Evolutionary conservation across 2,113 vertebrate genomes (phyloP).

Genomic region (Podarcis cretensis): DNA sequence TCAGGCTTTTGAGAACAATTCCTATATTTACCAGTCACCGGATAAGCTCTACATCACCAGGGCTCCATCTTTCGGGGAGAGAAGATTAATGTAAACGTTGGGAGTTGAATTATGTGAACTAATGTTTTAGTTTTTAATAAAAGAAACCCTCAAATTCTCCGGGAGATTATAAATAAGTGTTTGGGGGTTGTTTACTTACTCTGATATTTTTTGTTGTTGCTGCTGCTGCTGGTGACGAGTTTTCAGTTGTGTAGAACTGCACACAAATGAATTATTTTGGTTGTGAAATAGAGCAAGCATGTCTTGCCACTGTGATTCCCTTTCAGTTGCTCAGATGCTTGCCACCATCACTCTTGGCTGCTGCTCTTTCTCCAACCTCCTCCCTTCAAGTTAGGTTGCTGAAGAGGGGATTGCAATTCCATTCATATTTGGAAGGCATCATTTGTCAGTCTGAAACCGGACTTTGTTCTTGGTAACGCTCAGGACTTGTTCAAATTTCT

Average conservation of each 20-base stretch:
- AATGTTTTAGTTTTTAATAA: background rate
- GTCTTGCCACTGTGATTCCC: conserved; percentile 11
- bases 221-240: conserved; percentile 26
- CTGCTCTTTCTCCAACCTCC: background rate
- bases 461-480: background rate
- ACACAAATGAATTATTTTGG: conserved; percentile 54
- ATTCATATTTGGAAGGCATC: background rate
- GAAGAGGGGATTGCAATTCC: background rate
- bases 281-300: conserved; percentile 15
- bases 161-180: conserved; percentile 40
- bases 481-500: background rate
- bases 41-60: conserved; percentile 29
- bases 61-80: conserved; percentile 30
- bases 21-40: conserved; percentile 28
- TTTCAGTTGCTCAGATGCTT: conserved; percentile 26
- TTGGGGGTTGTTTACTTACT: conserved; percentile 47
- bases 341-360: background rate
- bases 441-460: background rate
- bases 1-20: conserved; percentile 33
- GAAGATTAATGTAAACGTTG: conserved; percentile 45
- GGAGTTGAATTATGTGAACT: conserved; percentile 26
- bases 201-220: conserved; percentile 24
- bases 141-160: background rate
- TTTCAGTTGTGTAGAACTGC: conserved; percentile 54
- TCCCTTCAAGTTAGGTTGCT: background rate